Evolutionary conservation across 2,888 invertebrate species (phyloP), one percentile per base, ranked within the genome.

Genomic region (Drosophila demipolita): DNA sequence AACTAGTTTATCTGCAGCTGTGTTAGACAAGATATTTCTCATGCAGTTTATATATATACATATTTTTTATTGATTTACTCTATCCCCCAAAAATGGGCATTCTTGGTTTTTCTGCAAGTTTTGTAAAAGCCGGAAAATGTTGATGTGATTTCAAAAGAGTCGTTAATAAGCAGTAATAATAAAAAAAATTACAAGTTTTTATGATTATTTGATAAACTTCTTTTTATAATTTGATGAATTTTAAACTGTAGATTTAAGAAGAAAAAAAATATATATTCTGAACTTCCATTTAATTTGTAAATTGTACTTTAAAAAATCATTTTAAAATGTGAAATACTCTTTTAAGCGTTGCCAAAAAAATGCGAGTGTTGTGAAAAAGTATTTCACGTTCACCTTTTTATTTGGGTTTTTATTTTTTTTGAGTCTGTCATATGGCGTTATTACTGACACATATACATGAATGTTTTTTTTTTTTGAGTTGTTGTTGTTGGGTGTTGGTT

Each of bases 1-100:
- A 88, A 85, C 90, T 89, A 88, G 90, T 85, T 86, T 87, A 26
- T 55, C 69, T 66, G 90, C 87, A 85, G 84, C 84, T 85, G 89
- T 53, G 53, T 66, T 73, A 69, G 65, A 61, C 52, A 36, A 64
- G 49, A 63, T 59, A 54, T 71, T 83, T 82, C 40, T 38, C 9
- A 26, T 38, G n/a, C 33, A 23, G 33, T 26, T 29, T 45, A 20
- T 12, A 20, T 12, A 15, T 23, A 20, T 15, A 20, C 7, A n/a
- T n/a, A n/a, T n/a, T 9, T 50, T 61, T 75, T 69, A 65, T 62
- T 32, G 59, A 48, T 52, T 9, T 62, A 63, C 69, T 60, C 58
- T 62, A 38, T 26, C 23, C 11, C 35, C 15, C 36, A 38, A 33
- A 50, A 52, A 53, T 45, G 60, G 68, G 55, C n/a, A 61, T 33